phyloP scores from a whole-genome alignment of 1,140 invertebrate species.

The Lepidurus packardi region DNA sequence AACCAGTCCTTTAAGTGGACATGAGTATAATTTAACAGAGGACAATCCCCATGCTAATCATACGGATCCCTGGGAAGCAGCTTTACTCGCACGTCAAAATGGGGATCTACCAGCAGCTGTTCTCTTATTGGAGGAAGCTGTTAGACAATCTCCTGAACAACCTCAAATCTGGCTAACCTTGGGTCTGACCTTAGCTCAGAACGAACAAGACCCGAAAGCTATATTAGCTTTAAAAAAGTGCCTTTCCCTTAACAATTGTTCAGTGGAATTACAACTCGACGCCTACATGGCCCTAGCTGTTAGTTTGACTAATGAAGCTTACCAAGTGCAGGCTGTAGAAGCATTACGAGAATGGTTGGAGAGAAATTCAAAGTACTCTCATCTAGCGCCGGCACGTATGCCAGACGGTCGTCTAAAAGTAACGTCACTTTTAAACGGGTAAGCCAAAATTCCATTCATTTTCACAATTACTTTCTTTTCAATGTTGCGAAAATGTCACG shows the following conservation, averaged over 20 bases:
- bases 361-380: conserved; percentile 74
- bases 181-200: conserved; percentile 84
- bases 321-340: conserved; percentile 52
- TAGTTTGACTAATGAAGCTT: conserved; percentile 88
- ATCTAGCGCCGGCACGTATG: conserved; percentile 52
- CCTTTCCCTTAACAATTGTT: conserved; percentile 54
- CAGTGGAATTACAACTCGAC: conserved; percentile 67
- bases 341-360: conserved; percentile 68
- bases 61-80: conserved; percentile 77
- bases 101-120: conserved; percentile 94
- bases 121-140: conserved; percentile 92
- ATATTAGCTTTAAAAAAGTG: conserved; percentile 85
- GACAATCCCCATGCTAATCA: conserved; percentile 80
- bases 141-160: conserved; percentile 73
- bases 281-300: conserved; percentile 87
- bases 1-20: conserved; percentile 41
- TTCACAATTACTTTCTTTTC: neutral
- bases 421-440: conserved; percentile 23
- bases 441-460: neutral
- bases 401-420: neutral
- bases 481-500: neutral
- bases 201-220: conserved; percentile 78
- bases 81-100: conserved; percentile 68
- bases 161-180: conserved; percentile 63
- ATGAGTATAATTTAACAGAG: conserved; percentile 72